Evolutionary conservation across 2,797 vertebrate genomes (phyloP).

Genomic region (Syndactyla subalaris): DNA sequence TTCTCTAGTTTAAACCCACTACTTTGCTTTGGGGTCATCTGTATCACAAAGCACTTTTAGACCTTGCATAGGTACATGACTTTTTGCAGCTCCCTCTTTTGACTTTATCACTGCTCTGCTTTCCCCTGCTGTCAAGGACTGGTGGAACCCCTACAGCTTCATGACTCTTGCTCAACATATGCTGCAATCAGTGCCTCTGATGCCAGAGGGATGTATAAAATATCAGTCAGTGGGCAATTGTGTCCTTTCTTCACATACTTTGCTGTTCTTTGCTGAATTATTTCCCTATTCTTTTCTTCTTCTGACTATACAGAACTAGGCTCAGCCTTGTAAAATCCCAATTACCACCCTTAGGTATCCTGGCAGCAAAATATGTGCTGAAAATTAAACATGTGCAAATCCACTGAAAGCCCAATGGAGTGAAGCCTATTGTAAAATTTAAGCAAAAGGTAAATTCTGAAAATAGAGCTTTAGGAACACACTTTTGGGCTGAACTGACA

Average conservation of each 20-base stretch:
- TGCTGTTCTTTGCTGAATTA: neutral
- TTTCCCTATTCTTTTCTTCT: neutral
- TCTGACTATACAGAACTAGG: neutral
- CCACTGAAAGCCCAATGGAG: neutral
- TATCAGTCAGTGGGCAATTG: neutral
- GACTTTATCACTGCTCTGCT: rapidly evolving
- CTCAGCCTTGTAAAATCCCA: neutral
- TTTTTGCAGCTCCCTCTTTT: neutral
- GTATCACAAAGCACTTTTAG: neutral
- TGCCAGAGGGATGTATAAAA: neutral
- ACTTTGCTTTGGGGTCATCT: neutral
- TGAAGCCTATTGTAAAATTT: neutral
- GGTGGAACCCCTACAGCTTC: neutral
- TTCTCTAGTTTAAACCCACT: neutral
- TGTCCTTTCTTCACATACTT: neutral
- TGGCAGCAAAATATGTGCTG: neutral
- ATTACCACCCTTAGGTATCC: neutral
- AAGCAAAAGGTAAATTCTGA: neutral
- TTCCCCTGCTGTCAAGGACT: neutral
- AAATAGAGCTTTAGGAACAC: neutral
- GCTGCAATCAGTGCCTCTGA: neutral
- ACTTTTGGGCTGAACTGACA: neutral
- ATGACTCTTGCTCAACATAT: neutral
- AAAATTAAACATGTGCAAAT: slow-evolving; percentile 9
- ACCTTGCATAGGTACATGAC: neutral